Percentiles rank a stretch among this genome's conserved stretches.
These are phyloP conservation scores for Teinopalpus imperialis DNA, from an alignment of 2,888 invertebrate species.

Conservation along the genomic window DNA sequence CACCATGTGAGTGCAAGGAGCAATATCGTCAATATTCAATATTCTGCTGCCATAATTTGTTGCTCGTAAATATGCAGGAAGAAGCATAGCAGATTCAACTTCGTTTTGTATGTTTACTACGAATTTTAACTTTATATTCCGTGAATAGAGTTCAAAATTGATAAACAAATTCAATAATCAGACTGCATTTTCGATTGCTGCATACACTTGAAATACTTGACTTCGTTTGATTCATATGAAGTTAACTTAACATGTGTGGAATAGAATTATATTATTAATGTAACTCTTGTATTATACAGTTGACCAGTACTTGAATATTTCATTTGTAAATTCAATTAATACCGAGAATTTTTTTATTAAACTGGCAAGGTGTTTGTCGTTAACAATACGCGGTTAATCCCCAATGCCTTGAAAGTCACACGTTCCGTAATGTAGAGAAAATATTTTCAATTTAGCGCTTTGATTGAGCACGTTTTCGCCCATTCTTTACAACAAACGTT, in stretches of 20 bases:
- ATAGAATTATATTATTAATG: constrained; percentile 31
- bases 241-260: constrained; percentile 25
- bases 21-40: constrained; percentile 24
- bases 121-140: background rate
- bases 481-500: constrained; percentile 30
- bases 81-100: constrained; percentile 19
- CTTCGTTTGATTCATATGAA: constrained; percentile 15
- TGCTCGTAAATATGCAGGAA: constrained; percentile 19
- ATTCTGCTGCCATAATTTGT: constrained; percentile 20
- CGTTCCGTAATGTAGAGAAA: constrained; percentile 47
- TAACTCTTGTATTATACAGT: constrained; percentile 22
- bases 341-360: constrained; percentile 18
- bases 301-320: constrained; percentile 30
- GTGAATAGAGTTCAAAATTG: constrained; percentile 1
- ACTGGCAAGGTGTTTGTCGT: constrained; percentile 38
- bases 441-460: constrained; percentile 51
- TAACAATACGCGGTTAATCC: constrained; percentile 69
- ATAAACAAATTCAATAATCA: background rate
- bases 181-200: constrained; percentile 8
- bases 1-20: constrained; percentile 12
- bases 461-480: constrained; percentile 66
- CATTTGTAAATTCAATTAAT: constrained; percentile 24
- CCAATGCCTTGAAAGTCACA: constrained; percentile 54
- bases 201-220: constrained; percentile 20
- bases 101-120: background rate